Base-by-base conservation (phyloP, 2,113 vertebrate species). In the Chaetodon auriga region DNA sequence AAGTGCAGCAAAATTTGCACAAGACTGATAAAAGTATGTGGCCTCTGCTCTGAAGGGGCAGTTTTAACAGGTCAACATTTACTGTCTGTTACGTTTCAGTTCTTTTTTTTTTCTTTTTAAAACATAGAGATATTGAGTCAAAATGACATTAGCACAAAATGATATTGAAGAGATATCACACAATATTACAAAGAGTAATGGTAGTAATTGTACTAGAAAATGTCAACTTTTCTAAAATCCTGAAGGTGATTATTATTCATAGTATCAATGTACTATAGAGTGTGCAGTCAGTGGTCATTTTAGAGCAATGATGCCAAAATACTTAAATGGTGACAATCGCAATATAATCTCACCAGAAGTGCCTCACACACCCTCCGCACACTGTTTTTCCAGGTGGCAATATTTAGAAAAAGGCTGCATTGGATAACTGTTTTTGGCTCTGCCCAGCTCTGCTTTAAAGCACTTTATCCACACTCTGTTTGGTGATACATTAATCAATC, bases 11-110 rank as follows among this genome's bases (percentile, higher is more conserved):
- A 75, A 66, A 30, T 38, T 53, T 73, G 68, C 23, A 23, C 35
- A 12, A 14, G 1, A 51, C 0, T 76, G 68, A 77, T 75, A 64
- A 75, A 58, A 41, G 36, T 48, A 65, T 21, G 35, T 53, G 58
- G 18, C 11, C 66, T 65, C 12, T 46, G 12, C 0, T 21, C 18
- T 18, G 9, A 43, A 61, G 46, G 21, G 2, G 5, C 5, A 61
- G 4, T 70, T 64, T n/a, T 70, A 10, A 19, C 9, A 23, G 36
- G 3, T 36, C 6, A 36, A 7, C 13, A 23, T 61, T 13, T 5
- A 23, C 19, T 38, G 3, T 5, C n/a, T 45, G 43, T 45, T 75
- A 6, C 21, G 21, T 14, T 41, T 48, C 30, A 2, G 15, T 45
- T 48, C 46, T 45, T 45, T 45, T 3, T 35, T 9, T 21, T 49